Evolutionary conservation across 2,113 vertebrate species (phyloP), one percentile per base, ranked within the genome.

Genomic region (Saguinus midas): DNA sequence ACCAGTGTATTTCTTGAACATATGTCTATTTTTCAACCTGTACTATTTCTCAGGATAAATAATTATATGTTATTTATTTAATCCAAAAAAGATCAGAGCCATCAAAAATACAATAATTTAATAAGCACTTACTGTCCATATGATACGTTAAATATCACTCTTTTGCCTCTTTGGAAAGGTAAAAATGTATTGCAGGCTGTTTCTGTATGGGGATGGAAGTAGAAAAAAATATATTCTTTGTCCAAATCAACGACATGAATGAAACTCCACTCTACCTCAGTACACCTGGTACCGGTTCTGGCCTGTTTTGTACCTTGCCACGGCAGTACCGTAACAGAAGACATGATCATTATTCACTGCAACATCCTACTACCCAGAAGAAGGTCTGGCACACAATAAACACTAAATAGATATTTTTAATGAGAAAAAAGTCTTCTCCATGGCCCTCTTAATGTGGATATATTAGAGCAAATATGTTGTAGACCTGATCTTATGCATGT

Each of bases 161-260:
- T 79, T 80, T 85, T n/a, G 18, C 18, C 10, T 87, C 76, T 84
- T 96, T 85, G 90, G 50, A 96, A 96, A 94, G 32, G 23, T 48
- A 21, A 93, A 93, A 25, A 45, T 40, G 45, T 48, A 21, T 68
- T 61, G 20, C 86, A 14, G 73, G 35, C 66, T n/a, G n/a, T 70
- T 90, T 93, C 91, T 89, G 0, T 78, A 18, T 80, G 45, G 27
- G 14, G 45, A 70, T 61, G 40, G 66, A 95, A 91, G 23, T 52
- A 70, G 50, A 45, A 80, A 80, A 80, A 80, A 84, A 78, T 52
- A 27, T 16, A 40, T 13, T 73, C 20, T 48, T 76, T 76, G n/a
- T 91, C 50, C 37, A 92, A 83, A 81, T 66, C 40, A 40, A 4
- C n/a, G 92, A 37, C 14, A 20, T 35, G 20, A 64, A 14, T 73